Evolutionary conservation across 2,888 invertebrate genomes (phyloP).

Genomic region (Drosophila mulleri): DNA sequence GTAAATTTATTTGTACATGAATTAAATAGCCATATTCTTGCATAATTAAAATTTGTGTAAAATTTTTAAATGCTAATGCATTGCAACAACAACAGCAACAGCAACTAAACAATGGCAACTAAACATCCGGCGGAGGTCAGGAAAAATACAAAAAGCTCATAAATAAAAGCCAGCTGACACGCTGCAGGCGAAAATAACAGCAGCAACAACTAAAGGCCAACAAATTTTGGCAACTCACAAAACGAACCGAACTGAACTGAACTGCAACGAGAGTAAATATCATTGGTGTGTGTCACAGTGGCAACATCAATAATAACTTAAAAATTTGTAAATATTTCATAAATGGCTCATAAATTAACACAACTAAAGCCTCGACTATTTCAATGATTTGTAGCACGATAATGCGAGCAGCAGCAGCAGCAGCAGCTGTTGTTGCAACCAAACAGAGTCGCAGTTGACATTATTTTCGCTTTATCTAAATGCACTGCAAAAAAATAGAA

Average conservation of each 20-base stretch:
- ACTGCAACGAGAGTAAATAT: conserved; percentile 44
- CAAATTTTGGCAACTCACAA: conserved; percentile 43
- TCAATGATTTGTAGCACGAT: conserved; percentile 75
- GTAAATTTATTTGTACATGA: conserved; percentile 35
- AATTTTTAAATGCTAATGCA: conserved; percentile 41
- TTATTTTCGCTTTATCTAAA: conserved; percentile 74
- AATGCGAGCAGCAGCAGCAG: conserved; percentile 65
- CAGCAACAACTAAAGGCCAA: background rate
- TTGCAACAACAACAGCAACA: conserved; percentile 14
- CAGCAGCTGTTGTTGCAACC: conserved; percentile 53
- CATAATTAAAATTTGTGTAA: conserved; percentile 61
- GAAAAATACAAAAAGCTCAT: conserved; percentile 61
- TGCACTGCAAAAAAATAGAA: conserved; percentile 63
- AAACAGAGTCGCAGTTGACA: conserved; percentile 72
- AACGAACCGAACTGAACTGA: conserved; percentile 2
- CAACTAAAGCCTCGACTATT: conserved; percentile 70
- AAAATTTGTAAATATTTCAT: conserved; percentile 80
- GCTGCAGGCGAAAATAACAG: conserved; percentile 51
- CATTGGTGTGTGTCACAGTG: conserved; percentile 22
- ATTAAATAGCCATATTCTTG: conserved; percentile 60
- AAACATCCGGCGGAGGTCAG: conserved; percentile 78
- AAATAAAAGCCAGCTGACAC: conserved; percentile 69
- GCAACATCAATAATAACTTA: conserved; percentile 66
- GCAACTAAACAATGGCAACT: conserved; percentile 57
- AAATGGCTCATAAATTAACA: conserved; percentile 81